These are phyloP conservation scores for Thymelicus sylvestris DNA, from an alignment of 2,888 invertebrate genomes.

Conservation along the genomic window DNA sequence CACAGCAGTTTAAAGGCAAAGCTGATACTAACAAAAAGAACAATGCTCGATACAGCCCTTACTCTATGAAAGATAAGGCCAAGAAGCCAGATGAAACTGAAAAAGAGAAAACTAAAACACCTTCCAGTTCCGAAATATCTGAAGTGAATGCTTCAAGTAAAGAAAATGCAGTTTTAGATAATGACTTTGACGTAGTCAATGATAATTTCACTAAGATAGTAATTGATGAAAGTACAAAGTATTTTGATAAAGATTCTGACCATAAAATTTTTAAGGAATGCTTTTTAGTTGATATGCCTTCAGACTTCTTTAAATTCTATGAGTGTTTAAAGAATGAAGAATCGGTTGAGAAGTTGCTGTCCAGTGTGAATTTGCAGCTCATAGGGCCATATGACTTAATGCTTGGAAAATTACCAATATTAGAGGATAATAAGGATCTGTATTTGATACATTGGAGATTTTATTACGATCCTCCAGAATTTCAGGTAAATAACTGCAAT, in stretches of 20 bases:
- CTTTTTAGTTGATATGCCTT: slow-evolving; percentile 94
- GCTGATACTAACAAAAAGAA: slow-evolving; percentile 43
- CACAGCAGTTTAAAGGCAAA: slow-evolving; percentile 55
- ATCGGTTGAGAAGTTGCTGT: slow-evolving; percentile 86
- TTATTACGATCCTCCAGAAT: slow-evolving; percentile 97
- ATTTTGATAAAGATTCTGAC: slow-evolving; percentile 75
- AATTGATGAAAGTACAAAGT: slow-evolving; percentile 55
- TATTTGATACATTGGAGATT: slow-evolving; percentile 95
- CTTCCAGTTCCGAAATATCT: not conserved
- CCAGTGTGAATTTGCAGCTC: slow-evolving; percentile 87
- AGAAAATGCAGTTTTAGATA: not conserved
- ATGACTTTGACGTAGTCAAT: not conserved
- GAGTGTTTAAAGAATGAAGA: slow-evolving; percentile 87
- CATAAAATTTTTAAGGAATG: slow-evolving; percentile 87
- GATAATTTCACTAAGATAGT: slow-evolving; percentile 1
- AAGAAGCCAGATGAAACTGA: slow-evolving; percentile 34
- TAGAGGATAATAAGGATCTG: slow-evolving; percentile 80
- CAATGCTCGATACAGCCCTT: slow-evolving; percentile 55
- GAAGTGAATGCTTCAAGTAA: not conserved
- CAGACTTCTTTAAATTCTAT: slow-evolving; percentile 95
- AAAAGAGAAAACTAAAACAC: not conserved
- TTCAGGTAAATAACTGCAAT: slow-evolving; percentile 85
- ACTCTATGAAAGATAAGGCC: slow-evolving; percentile 45
- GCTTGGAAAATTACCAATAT: slow-evolving; percentile 84
- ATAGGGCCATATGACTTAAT: slow-evolving; percentile 96